These are phyloP conservation scores for Eucera pruinosa DNA, from an alignment of 2,888 invertebrate species.

Conservation along the genomic window DNA sequence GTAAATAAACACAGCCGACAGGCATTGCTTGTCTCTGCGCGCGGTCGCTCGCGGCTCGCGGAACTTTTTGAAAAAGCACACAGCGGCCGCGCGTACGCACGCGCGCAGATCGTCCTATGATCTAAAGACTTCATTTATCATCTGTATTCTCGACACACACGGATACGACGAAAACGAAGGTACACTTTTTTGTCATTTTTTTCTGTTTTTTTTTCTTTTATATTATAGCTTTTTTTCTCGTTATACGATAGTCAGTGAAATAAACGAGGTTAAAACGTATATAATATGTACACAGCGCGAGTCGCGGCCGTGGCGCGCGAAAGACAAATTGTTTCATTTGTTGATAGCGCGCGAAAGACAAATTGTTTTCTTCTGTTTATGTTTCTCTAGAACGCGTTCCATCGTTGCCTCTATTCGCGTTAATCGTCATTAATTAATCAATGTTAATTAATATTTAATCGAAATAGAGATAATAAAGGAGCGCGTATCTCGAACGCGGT, in stretches of 20 bases:
- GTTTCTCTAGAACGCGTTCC: conserved; percentile 22
- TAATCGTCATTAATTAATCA: no score
- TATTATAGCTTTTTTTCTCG: conserved; percentile 51
- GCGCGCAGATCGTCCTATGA: conserved; percentile 60
- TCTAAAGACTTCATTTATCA: conserved; percentile 48
- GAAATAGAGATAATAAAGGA: not conserved
- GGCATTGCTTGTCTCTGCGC: conserved; percentile 64
- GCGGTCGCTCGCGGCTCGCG: not conserved
- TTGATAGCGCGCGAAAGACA: conserved; percentile 58
- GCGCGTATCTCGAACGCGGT: not conserved
- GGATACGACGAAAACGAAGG: conserved; percentile 60
- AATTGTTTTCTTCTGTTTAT: conserved; percentile 18
- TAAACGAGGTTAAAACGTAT: conserved; percentile 62
- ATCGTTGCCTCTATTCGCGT: not conserved
- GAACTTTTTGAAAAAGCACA: not conserved
- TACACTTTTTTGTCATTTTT: conserved; percentile 51
- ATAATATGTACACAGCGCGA: conserved; percentile 49
- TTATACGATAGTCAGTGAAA: conserved; percentile 53
- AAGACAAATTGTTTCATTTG: conserved; percentile 42
- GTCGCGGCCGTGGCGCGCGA: conserved; percentile 51
- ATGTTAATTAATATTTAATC: not conserved
- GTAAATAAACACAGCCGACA: conserved; percentile 67
- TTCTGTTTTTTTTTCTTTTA: not conserved
- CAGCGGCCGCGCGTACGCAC: not conserved
- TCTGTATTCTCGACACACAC: conserved; percentile 50